phyloP scores from a whole-genome alignment of 1,140 invertebrate genomes.

The Diploscapter pachys region DNA sequence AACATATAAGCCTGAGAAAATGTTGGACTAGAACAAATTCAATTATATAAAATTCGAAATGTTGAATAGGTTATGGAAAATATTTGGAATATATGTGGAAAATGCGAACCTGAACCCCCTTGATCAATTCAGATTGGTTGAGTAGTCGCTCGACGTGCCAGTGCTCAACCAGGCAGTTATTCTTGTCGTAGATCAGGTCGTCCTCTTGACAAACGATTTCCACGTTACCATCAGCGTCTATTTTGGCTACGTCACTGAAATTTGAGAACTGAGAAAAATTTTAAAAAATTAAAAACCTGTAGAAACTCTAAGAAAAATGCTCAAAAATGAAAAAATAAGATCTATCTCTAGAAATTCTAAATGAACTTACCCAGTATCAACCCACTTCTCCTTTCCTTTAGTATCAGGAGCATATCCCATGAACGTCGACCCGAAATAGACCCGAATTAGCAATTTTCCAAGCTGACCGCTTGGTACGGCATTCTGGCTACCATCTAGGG shows the following conservation, averaged over 20 bases:
- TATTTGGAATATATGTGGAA: constrained; percentile 31
- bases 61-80: constrained; percentile 37
- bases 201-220: constrained; percentile 51
- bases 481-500: constrained; percentile 21
- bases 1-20: constrained; percentile 14
- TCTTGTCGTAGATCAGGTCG: constrained; percentile 51
- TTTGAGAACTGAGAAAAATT: too few species aligned
- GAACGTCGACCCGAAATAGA: constrained; percentile 27
- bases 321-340: too few species aligned
- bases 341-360: too few species aligned
- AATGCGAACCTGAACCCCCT: constrained; percentile 46
- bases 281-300: too few species aligned
- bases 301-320: too few species aligned
- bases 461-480: constrained; percentile 38
- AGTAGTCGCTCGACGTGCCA: constrained; percentile 52
- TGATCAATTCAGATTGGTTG: constrained; percentile 45
- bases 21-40: background rate
- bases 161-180: constrained; percentile 50
- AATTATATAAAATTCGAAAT: background rate
- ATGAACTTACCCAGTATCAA: constrained; percentile 47
- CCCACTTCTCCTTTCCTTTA: constrained; percentile 46
- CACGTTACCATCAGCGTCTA: constrained; percentile 50
- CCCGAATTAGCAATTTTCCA: constrained; percentile 26
- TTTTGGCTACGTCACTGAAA: constrained; percentile 48
- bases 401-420: constrained; percentile 39